Percentiles rank a stretch among this genome's conserved stretches.
These are phyloP conservation scores for Capricornis sumatraensis DNA, from an alignment of 2,113 vertebrate genomes.

Conservation along the genomic window DNA sequence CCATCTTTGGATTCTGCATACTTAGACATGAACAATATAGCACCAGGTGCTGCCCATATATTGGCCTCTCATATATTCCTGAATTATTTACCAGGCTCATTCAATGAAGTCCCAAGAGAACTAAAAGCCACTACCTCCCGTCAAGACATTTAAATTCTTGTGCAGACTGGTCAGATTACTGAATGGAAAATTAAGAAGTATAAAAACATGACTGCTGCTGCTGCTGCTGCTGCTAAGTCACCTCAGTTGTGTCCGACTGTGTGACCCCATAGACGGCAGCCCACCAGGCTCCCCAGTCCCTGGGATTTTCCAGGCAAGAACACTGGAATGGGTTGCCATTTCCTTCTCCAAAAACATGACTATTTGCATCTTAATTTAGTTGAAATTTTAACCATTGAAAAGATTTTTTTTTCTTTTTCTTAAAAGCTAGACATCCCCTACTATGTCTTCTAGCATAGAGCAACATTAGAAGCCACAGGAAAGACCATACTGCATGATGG, in stretches of 20 bases:
- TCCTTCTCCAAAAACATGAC: background rate
- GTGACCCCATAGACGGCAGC: too few relatives aligned
- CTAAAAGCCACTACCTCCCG: background rate
- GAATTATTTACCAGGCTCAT: slow-evolving; percentile 68
- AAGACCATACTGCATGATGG: background rate
- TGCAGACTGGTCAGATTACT: slow-evolving; percentile 16
- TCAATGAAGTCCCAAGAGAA: slow-evolving; percentile 42
- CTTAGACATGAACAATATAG: slow-evolving; percentile 32
- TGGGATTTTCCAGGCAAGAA: too few relatives aligned
- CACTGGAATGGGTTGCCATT: too few relatives aligned
- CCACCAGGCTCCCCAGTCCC: too few relatives aligned
- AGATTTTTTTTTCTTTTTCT: background rate
- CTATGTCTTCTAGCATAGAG: background rate
- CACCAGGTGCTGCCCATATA: slow-evolving; percentile 46
- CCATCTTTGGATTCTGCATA: slow-evolving; percentile 17
- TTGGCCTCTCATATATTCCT: slow-evolving; percentile 30
- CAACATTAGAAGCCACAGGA: background rate
- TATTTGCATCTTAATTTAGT: slow-evolving; percentile 10
- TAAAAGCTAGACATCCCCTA: background rate
- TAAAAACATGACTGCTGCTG: background rate
- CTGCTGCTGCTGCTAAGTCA: too few relatives aligned
- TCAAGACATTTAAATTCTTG: slow-evolving; percentile 53
- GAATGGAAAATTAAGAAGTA: slow-evolving; percentile 46
- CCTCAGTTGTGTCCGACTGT: too few relatives aligned
- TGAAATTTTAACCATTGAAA: slow-evolving; percentile 13